Evolutionary conservation across 2,797 vertebrate genomes (phyloP).

Genomic region (Adrianichthys oophorus): DNA sequence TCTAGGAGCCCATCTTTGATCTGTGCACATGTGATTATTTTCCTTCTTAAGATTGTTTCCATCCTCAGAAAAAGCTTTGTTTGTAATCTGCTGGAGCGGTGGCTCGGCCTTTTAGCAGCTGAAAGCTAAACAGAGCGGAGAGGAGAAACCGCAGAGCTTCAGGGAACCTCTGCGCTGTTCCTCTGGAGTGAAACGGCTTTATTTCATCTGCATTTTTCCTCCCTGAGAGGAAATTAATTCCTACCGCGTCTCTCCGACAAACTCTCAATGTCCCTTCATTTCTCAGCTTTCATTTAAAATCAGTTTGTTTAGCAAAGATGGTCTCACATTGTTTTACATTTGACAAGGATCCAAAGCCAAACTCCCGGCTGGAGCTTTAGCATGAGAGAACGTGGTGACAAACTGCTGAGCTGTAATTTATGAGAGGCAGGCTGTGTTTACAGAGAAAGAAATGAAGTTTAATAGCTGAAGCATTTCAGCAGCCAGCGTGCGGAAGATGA

Average conservation of each 20-base stretch:
- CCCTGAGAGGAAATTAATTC: slow-evolving; percentile 19
- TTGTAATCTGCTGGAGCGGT: not conserved
- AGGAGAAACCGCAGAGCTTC: not conserved
- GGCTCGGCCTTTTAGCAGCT: slow-evolving; percentile 2
- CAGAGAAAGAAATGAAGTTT: not conserved
- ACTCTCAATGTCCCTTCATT: not conserved
- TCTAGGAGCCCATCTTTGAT: not conserved
- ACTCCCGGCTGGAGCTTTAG: slow-evolving; percentile 1
- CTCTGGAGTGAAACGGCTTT: slow-evolving; percentile 13
- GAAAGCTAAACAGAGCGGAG: slow-evolving; percentile 14
- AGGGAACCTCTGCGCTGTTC: slow-evolving; percentile 6
- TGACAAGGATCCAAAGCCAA: not conserved
- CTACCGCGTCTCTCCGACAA: slow-evolving; percentile 17
- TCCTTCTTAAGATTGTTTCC: not conserved
- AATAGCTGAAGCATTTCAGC: not conserved
- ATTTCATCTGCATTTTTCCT: slow-evolving; percentile 8
- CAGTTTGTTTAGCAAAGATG: not conserved
- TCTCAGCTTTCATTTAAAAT: not conserved
- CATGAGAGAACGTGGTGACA: not conserved
- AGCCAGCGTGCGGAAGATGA: not conserved
- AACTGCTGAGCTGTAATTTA: not conserved
- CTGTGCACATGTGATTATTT: not conserved
- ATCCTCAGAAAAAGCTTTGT: not conserved
- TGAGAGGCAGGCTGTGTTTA: not conserved
- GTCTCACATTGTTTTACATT: not conserved